phyloP scores from a whole-genome alignment of 2,113 vertebrate species.

The Rissa tridactyla region DNA sequence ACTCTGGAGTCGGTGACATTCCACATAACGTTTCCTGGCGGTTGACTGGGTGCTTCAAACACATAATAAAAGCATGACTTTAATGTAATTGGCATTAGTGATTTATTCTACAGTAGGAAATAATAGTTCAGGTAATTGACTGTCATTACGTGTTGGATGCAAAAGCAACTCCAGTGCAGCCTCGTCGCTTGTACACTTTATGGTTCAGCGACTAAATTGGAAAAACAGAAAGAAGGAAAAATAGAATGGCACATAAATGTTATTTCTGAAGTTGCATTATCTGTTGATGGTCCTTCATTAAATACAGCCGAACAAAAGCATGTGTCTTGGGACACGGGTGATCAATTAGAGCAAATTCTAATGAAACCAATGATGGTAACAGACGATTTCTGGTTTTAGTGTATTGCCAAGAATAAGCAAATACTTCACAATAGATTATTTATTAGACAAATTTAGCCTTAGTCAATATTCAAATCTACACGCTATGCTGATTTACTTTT shows the following conservation, averaged over 20 bases:
- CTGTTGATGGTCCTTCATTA: background rate
- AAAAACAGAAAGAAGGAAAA: slow-evolving; percentile 21
- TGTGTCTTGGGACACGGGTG: background rate
- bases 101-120: slow-evolving; percentile 1
- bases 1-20: slow-evolving; percentile 88
- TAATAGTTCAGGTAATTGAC: slow-evolving; percentile 10
- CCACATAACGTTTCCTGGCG: slow-evolving; percentile 91
- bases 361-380: background rate
- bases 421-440: background rate
- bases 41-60: slow-evolving; percentile 86
- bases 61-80: slow-evolving; percentile 7
- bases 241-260: background rate
- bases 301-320: background rate
- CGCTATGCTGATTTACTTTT: background rate
- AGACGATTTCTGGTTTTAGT: background rate
- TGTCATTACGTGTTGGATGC: background rate
- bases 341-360: background rate
- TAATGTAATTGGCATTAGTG: background rate
- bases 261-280: background rate
- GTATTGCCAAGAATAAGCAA: background rate
- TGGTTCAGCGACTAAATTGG: background rate
- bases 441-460: background rate
- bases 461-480: background rate
- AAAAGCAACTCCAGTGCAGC: background rate
- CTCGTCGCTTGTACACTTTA: background rate